phyloP scores from a whole-genome alignment of 2,113 vertebrate species.

The Pleuronectes platessa region DNA sequence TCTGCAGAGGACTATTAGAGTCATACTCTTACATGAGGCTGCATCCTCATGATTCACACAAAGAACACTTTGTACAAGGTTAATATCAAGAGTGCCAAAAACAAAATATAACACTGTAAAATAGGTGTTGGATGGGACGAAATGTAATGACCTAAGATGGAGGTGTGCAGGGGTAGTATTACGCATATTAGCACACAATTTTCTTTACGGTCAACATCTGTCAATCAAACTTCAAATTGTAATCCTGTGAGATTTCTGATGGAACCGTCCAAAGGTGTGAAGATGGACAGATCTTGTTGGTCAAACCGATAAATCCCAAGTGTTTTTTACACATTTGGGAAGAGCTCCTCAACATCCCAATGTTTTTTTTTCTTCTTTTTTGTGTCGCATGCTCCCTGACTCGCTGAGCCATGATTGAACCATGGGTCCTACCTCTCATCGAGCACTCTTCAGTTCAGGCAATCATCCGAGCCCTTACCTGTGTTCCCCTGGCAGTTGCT shows the following conservation, averaged over 20 bases:
- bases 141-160: constrained; percentile 27
- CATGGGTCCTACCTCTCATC: constrained; percentile 73
- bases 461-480: constrained; percentile 81
- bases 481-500: constrained; percentile 74
- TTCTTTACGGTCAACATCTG: constrained; percentile 4
- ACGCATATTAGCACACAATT: not conserved
- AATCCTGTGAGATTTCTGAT: constrained; percentile 32
- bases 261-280: constrained; percentile 29
- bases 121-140: constrained; percentile 13
- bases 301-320: constrained; percentile 4
- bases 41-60: constrained; percentile 65
- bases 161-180: not conserved
- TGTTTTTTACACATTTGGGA: constrained; percentile 60
- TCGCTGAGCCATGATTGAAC: constrained; percentile 70
- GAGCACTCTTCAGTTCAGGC: constrained; percentile 78
- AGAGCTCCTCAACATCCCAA: constrained; percentile 29
- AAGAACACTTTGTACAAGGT: constrained; percentile 71
- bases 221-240: not conserved
- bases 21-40: constrained; percentile 70
- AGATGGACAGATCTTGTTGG: constrained; percentile 31
- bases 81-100: constrained; percentile 52
- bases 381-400: constrained; percentile 45
- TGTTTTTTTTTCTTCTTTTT: constrained; percentile 7
- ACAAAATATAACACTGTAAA: constrained; percentile 39
- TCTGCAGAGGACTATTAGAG: constrained; percentile 75